Evolutionary conservation across 2,888 invertebrate species (phyloP), one percentile per base, ranked within the genome.

Genomic region (Polylopha cassiicola): DNA sequence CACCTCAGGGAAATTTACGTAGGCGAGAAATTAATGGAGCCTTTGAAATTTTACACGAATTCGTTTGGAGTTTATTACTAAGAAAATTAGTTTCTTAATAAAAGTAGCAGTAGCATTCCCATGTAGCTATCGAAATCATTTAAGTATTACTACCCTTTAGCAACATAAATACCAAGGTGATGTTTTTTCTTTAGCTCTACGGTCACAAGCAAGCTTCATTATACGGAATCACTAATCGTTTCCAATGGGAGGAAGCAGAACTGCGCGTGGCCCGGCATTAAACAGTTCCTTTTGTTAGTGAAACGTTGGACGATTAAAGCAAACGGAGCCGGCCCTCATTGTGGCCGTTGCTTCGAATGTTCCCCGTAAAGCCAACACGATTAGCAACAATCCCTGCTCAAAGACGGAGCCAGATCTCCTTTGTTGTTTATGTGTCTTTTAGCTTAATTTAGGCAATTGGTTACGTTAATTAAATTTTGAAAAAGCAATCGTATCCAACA

Each of bases 211-310:
- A 26, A 16, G 46, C 48, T 50, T 47, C 47, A 50, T 47, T 51
- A 51, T 55, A 57, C 55, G 53, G 53, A 58, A 55, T 49, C 50
- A 50, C 56, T 55, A 69, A 64, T 59, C 55, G 53, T 56, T 55
- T 58, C 56, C 54, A 66, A 67, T 65, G 58, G 61, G 57, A 61
- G 62, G 64, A 67, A 72, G 62, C 65, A 56, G 56, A 55, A 55
- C 61, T 61, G 70, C 68, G 67, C 84, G 80, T 82, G 84, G 74
- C 65, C 58, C 53, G 65, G 78, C 77, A 84, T 81, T 73, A 79
- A 82, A 71, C 68, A 77, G 73, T 67, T 72, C 65, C 78, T 73
- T 79, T 82, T 78, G 81, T 79, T 69, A 55, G 61, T 68, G 63
- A 73, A 75, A 71, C 65, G 67, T 63, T 61, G 46, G 47, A 61